phyloP scores from a whole-genome alignment of 2,797 vertebrate genomes.

The Rhinatrema bivittatum region DNA sequence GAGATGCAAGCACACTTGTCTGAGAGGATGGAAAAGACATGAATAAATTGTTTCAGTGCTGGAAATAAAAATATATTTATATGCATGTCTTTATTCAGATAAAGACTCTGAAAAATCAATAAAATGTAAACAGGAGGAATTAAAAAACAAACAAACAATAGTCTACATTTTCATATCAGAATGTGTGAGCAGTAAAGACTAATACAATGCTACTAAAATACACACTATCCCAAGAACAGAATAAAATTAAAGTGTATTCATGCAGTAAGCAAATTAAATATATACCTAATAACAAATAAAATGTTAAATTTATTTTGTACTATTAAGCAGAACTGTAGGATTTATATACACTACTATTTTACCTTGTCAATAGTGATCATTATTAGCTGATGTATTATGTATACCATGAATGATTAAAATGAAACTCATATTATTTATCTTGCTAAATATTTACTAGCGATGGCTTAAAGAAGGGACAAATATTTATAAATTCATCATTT shows the following conservation, averaged over 20 bases:
- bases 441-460: too few relatives aligned
- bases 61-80: constrained; percentile 1
- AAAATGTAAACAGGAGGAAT: neutral
- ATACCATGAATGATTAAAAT: constrained; percentile 12
- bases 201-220: neutral
- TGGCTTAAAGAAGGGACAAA: too few relatives aligned
- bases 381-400: constrained; percentile 3
- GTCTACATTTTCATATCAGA: constrained; percentile 3
- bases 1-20: constrained; percentile 1
- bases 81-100: constrained; percentile 1
- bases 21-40: neutral
- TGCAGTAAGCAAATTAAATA: too few relatives aligned
- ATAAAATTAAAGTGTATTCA: too few relatives aligned
- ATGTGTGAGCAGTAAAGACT: neutral
- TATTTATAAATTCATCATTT: too few relatives aligned
- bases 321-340: neutral
- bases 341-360: neutral
- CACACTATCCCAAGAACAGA: constrained; percentile 10
- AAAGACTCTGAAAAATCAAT: neutral
- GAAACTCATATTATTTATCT: constrained; percentile 14
- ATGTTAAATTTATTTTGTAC: constrained; percentile 14
- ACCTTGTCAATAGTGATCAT: constrained; percentile 1
- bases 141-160: neutral
- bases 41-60: neutral
- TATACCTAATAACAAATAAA: too few relatives aligned